Conservation (phyloP, 1,140 invertebrate genomes). For the Drosophila sp. region DNA sequence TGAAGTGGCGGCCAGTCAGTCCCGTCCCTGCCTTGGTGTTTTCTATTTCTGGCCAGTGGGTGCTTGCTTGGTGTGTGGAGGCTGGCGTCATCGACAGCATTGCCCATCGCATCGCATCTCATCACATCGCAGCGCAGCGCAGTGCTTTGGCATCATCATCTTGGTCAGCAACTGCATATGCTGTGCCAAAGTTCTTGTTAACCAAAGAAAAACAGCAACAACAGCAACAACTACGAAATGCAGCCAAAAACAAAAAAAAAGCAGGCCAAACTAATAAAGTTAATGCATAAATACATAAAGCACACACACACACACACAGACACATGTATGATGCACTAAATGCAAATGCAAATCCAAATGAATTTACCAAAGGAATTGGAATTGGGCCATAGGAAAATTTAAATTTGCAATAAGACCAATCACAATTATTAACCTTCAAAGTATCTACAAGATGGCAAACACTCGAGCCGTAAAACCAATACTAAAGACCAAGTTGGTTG, state of each 20-base stretch:
- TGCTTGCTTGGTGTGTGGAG: not conserved
- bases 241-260: constrained; percentile 20
- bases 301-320: not conserved
- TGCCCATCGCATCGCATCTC: constrained; percentile 18
- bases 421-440: not conserved
- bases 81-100: constrained; percentile 35
- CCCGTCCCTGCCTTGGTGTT: constrained; percentile 18
- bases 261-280: constrained; percentile 59
- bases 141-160: constrained; percentile 22
- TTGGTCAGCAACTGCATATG: constrained; percentile 5
- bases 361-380: not conserved
- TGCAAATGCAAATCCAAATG: not conserved
- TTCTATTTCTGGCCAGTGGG: constrained; percentile 65
- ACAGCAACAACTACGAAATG: not conserved
- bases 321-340: not conserved
- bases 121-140: constrained; percentile 49
- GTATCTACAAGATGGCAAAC: not conserved
- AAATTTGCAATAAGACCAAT: not conserved
- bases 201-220: constrained; percentile 34
- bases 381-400: not conserved
- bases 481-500: not conserved
- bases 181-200: constrained; percentile 54
- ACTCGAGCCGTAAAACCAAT: not conserved
- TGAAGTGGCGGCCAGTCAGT: constrained; percentile 53
- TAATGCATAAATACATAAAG: constrained; percentile 53